Evolutionary conservation across 2,797 vertebrate genomes (phyloP), one percentile per base, ranked within the genome.

Genomic region (Oceanodroma leucorhoa): DNA sequence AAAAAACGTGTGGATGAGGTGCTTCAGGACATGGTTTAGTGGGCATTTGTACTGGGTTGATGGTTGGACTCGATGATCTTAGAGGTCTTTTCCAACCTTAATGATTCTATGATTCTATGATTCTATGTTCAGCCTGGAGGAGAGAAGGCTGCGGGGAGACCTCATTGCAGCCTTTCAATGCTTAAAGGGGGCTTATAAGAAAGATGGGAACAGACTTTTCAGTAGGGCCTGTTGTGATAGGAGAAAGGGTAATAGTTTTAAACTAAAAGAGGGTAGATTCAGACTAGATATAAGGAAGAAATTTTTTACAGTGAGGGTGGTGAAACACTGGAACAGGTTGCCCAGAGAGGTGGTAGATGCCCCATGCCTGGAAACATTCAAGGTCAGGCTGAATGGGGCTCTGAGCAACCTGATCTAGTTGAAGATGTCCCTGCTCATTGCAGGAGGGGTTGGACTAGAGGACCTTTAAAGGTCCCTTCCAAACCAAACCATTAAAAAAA

Each of bases 271-370:
- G 19, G 38, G 32, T 36, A 45, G 27, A 46, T 55, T 55, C 6
- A 32, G 40, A 16, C 24, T 66, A 66, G 53, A 36, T 50, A 32
- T 5, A 34, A 19, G 26, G 17, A 50, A 50, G 36, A 50, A 5
- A 14, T 21, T 40, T 20, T 75, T 66, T 48, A 26, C 1, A 0
- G 1, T 67, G 27, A 45, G 6, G 15, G 19, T 43, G 18, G 27
- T 67, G 12, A 67, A 32, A 15, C 22, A 23, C 32, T 45, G 32
- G 45, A 5, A 14, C 54, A 38, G 54, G 18, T 23, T 85, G 45
- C 54, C 54, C 5, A 34, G 20, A 43, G 62, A 36, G 26, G 53
- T 26, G 18, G 9, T 67, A 8, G 21, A 18, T 29, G 29, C 13
- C 60, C 5, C 70, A 40, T 55, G 24, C 9, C 7, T 66, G n/a